Percentiles rank a stretch among this genome's conserved stretches.
These are phyloP conservation scores for Enoplosus armatus DNA, from an alignment of 2,797 vertebrate species.

Conservation along the genomic window DNA sequence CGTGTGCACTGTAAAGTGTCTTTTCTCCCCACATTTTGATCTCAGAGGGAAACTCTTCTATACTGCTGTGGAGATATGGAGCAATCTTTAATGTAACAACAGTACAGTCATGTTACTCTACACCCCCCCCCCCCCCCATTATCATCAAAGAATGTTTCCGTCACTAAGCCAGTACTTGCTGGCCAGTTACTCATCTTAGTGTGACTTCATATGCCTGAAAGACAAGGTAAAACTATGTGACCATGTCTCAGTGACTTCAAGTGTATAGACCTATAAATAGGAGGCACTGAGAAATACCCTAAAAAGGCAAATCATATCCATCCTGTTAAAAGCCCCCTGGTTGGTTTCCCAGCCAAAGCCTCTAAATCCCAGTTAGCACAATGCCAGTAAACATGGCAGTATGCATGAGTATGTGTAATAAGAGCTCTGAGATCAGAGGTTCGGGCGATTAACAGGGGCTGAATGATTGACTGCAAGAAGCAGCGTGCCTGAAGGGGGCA, in stretches of 20 bases:
- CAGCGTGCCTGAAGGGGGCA: conserved; percentile 16
- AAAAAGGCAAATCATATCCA: conserved; percentile 15
- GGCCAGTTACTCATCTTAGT: conserved; percentile 5
- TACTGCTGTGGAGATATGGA: background rate
- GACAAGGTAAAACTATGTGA: conserved; percentile 12
- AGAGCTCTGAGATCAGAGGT: conserved; percentile 58
- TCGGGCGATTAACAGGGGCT: conserved; percentile 57
- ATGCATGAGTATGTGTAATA: conserved; percentile 45
- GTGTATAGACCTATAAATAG: background rate
- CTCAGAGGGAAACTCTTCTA: conserved; percentile 20
- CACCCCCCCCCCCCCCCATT: too few species aligned
- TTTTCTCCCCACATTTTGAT: conserved; percentile 6
- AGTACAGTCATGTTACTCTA: background rate
- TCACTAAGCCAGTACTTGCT: conserved; percentile 1
- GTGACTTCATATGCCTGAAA: conserved; percentile 24
- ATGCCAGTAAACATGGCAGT: conserved; percentile 34
- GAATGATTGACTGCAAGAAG: conserved; percentile 47
- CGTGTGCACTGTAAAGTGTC: conserved; percentile 19
- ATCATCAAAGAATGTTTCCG: conserved; percentile 38
- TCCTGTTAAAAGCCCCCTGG: conserved; percentile 7
- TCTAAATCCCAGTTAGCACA: conserved; percentile 33
- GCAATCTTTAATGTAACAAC: conserved; percentile 11
- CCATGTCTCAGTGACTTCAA: conserved; percentile 14
- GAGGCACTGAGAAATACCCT: background rate
- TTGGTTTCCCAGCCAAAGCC: conserved; percentile 28